Evolutionary conservation across 2,888 invertebrate species (phyloP).

Genomic region (Harpalus rufipes): DNA sequence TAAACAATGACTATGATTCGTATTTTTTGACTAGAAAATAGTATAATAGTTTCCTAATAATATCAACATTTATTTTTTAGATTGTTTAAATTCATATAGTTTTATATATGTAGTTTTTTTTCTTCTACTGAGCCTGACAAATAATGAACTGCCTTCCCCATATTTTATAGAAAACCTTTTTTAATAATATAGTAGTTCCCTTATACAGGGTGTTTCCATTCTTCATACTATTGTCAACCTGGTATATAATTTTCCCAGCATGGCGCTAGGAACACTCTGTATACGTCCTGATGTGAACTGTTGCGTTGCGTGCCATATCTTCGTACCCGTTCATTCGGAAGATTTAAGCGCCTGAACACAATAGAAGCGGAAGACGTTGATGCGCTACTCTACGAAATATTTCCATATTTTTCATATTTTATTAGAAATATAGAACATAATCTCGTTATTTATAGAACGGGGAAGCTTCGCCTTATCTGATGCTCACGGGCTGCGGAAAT

Average conservation of each 20-base stretch:
- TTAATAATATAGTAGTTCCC: too few relatives aligned
- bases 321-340: conserved; percentile 39
- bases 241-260: conserved; percentile 1
- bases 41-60: too few relatives aligned
- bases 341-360: conserved; percentile 54
- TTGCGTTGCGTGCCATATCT: conserved; percentile 23
- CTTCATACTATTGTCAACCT: background rate
- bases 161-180: too few relatives aligned
- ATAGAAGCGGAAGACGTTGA: conserved; percentile 58
- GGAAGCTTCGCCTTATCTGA: conserved; percentile 49
- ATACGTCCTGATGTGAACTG: conserved; percentile 25
- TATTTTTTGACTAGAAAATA: too few relatives aligned
- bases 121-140: too few relatives aligned
- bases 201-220: background rate
- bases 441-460: conserved; percentile 62
- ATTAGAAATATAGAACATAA: conserved; percentile 66
- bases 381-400: conserved; percentile 57
- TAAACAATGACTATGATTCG: too few relatives aligned
- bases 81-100: too few relatives aligned
- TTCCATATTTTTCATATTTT: conserved; percentile 65
- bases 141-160: too few relatives aligned
- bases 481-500: conserved; percentile 55
- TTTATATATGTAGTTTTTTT: too few relatives aligned
- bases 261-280: background rate
- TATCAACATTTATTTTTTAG: too few relatives aligned